Evolutionary conservation across 1,140 invertebrate genomes (phyloP), one percentile per base, ranked within the genome.

Genomic region (Thereuonema tuberculata): DNA sequence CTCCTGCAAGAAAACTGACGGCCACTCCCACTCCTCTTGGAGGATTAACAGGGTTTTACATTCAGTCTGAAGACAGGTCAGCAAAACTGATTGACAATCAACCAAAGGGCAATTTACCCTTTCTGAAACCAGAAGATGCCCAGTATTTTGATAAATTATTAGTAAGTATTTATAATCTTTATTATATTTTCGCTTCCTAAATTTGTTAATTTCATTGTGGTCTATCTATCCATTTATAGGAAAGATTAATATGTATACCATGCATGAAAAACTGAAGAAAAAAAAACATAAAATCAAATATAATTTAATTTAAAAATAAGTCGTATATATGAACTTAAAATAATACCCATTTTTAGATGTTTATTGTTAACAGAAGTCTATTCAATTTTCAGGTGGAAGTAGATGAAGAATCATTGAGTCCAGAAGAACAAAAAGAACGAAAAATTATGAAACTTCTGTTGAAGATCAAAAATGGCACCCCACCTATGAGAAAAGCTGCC

Each of bases 381-480:
- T n/a, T n/a, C n/a, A n/a, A n/a, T n/a, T n/a, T 62, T 21, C 52
- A 77, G 76, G 82, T 96, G 31, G 96, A 99, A 72, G 94, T 99
- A 9, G 96, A 99, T 74, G 96, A 99, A 76, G 93, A 98, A 68
- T 78, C 84, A 0, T 77, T 99, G 17, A 89, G 86, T 59, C 93
- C 94, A 1, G 96, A 99, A 69, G 95, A 99, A 70, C 86, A 94
- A 62, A 98, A 98, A 71, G 97, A 99, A 74, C 76, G 96, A 17
- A 98, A 98, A 75, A 99, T 99, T 25, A 99, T 99, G 97, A 97
- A 96, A 69, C 76, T 99, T 1, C 71, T 99, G 57, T 75, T 99
- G 37, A 99, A 98, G 75, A 99, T 99, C 53, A 99, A 99, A 78
- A 99, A 99, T 72, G 97, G 97, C 15, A 98, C 96, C 3, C 97